Evolutionary conservation across 2,797 vertebrate species (phyloP).

Genomic region (Gorsachius magnificus): DNA sequence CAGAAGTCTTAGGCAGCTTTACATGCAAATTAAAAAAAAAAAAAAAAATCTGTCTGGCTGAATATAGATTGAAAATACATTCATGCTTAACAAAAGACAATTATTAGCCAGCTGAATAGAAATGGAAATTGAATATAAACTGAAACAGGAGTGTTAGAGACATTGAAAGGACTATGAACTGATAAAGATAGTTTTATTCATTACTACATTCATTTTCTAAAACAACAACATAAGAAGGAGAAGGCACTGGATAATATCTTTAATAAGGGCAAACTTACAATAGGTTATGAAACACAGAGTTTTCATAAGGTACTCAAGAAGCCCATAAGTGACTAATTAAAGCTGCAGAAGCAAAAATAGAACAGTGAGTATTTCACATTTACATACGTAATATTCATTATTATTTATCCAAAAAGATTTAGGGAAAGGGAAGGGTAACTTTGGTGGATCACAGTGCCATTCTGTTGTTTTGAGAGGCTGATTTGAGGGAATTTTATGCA

Average conservation of each 20-base stretch:
- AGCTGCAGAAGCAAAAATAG: neutral
- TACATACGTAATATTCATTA: neutral
- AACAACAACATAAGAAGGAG: neutral
- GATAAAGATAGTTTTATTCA: slow-evolving; percentile 29
- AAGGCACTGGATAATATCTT: neutral
- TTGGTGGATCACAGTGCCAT: neutral
- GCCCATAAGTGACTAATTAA: slow-evolving; percentile 11
- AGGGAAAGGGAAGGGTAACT: neutral
- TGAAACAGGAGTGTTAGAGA: slow-evolving; percentile 2
- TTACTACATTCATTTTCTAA: slow-evolving; percentile 10
- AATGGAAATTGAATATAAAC: slow-evolving; percentile 37
- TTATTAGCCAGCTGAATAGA: slow-evolving; percentile 24
- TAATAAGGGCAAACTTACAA: slow-evolving; percentile 3
- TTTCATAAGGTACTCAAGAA: slow-evolving; percentile 7
- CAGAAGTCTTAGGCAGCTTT: neutral
- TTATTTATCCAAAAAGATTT: neutral
- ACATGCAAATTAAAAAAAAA: neutral
- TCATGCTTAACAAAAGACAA: slow-evolving; percentile 12
- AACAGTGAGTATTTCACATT: neutral
- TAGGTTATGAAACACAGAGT: neutral
- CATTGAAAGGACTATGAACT: neutral
- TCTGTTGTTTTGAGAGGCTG: neutral
- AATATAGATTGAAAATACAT: slow-evolving; percentile 8
- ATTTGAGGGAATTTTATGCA: neutral
- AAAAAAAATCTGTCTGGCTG: neutral